phyloP scores from a whole-genome alignment of 2,888 invertebrate species.

The Conchocele bisecta region DNA sequence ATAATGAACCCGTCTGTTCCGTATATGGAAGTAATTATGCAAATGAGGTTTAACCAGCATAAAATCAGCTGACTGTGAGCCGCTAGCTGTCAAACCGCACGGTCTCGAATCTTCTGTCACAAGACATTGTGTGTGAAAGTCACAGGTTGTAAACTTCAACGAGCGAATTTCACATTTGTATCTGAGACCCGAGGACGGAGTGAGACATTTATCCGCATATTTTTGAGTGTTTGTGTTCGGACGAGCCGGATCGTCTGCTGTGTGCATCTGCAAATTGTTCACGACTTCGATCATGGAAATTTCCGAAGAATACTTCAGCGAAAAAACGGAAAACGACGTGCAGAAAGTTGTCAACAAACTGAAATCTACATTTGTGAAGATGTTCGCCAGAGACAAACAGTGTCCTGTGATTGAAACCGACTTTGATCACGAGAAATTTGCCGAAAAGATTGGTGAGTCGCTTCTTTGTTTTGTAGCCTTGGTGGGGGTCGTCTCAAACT shows the following conservation, averaged over 20 bases:
- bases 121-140: no score
- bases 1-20: conserved; percentile 11
- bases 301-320: conserved; percentile 24
- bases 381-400: conserved; percentile 38
- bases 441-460: conserved; percentile 50
- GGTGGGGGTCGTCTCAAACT: no score
- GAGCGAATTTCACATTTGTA: no score
- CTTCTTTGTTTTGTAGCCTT: no score
- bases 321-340: conserved; percentile 41
- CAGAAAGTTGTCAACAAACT: conserved; percentile 53
- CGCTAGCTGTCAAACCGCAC: background rate
- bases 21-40: conserved; percentile 21
- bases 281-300: conserved; percentile 43
- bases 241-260: conserved; percentile 34
- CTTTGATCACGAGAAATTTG: conserved; percentile 41
- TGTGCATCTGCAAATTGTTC: background rate
- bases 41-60: conserved; percentile 3
- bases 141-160: no score
- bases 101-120: no score
- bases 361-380: conserved; percentile 43
- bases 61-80: conserved; percentile 20
- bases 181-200: no score
- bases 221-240: no score
- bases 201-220: no score
- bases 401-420: conserved; percentile 59